Percentiles rank a stretch among this genome's conserved stretches.
Conservation (phyloP, 1,140 invertebrate genomes). For the Leguminivora glycinivorella region DNA sequence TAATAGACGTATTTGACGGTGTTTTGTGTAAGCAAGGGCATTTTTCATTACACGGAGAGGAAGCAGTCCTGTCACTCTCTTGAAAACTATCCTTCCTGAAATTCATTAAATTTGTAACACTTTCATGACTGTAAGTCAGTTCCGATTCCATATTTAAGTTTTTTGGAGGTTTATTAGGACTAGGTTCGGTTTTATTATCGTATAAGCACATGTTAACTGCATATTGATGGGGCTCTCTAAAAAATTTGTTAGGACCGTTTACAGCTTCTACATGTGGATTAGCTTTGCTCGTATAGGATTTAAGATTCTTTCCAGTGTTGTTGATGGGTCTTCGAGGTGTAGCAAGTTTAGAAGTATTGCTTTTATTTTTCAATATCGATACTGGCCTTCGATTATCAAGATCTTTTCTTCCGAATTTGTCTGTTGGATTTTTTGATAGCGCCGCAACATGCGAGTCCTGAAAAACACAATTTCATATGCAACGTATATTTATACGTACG, state of each 20-base stretch:
- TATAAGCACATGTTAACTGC: slow-evolving; percentile 64
- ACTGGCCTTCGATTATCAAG: not conserved
- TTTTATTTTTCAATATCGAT: not conserved
- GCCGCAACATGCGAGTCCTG: not conserved
- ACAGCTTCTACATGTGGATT: not conserved
- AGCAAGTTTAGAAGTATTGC: not conserved
- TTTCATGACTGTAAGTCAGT: not conserved
- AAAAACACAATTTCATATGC: not conserved
- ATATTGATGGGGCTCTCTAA: slow-evolving; percentile 50
- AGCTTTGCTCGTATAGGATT: slow-evolving; percentile 25
- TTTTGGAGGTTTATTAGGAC: slow-evolving; percentile 29
- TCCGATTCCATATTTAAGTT: not conserved
- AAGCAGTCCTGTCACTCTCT: not conserved
- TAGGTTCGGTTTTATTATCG: slow-evolving; percentile 33
- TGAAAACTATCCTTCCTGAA: not conserved
- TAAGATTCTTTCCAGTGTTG: slow-evolving; percentile 9
- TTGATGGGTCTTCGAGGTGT: slow-evolving; percentile 22
- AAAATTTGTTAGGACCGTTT: slow-evolving; percentile 28
- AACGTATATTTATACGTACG: too few species aligned
- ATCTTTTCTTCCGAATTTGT: slow-evolving; percentile 16
- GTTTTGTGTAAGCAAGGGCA: slow-evolving; percentile 63
- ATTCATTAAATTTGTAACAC: not conserved
- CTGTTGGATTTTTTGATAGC: not conserved
- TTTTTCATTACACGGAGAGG: slow-evolving; percentile 40
- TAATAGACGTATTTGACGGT: slow-evolving; percentile 63